A percentile compares a stretch with the other conserved stretches of the same genome.
Evolutionary conservation across 1,140 invertebrate genomes (phyloP).

Genomic region (Megathymus violae): DNA sequence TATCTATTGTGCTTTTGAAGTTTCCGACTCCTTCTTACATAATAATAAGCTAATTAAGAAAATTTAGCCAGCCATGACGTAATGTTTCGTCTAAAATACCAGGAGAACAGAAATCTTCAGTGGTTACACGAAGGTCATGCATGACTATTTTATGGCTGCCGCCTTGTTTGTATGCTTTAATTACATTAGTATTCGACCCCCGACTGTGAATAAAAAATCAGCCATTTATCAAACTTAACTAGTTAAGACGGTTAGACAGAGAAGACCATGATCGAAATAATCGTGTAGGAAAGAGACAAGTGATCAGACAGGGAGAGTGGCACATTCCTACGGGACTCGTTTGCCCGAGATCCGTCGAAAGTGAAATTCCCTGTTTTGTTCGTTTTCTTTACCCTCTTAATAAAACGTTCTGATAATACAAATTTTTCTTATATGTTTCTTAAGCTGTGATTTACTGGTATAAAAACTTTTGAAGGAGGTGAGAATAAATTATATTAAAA

Average conservation of each 20-base stretch:
- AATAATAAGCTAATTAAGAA: neutral
- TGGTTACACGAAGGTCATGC: slow-evolving; percentile 17
- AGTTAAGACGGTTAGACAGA: slow-evolving; percentile 49
- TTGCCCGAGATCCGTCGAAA: slow-evolving; percentile 64
- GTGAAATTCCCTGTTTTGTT: slow-evolving; percentile 64
- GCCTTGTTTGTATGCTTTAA: slow-evolving; percentile 47
- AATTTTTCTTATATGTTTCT: slow-evolving; percentile 53
- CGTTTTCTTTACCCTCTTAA: slow-evolving; percentile 57
- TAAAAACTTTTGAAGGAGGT: slow-evolving; percentile 43
- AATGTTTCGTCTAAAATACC: slow-evolving; percentile 53
- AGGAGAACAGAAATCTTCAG: slow-evolving; percentile 48
- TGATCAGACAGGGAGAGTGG: slow-evolving; percentile 61
- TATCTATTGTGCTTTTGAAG: too few relatives aligned
- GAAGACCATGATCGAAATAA: neutral
- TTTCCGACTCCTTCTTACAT: too few relatives aligned
- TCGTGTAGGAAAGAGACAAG: slow-evolving; percentile 48
- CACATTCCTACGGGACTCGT: slow-evolving; percentile 61
- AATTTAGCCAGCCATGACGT: slow-evolving; percentile 45
- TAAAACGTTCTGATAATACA: slow-evolving; percentile 55
- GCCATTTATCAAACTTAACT: slow-evolving; percentile 75
- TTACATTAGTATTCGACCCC: slow-evolving; percentile 58
- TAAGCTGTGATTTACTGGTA: slow-evolving; percentile 43
- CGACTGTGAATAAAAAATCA: slow-evolving; percentile 57
- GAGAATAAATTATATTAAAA: slow-evolving; percentile 27
- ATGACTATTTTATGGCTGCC: slow-evolving; percentile 24